Evolutionary conservation across 2,888 invertebrate genomes (phyloP).

Genomic region (Octonoba sinensis): DNA sequence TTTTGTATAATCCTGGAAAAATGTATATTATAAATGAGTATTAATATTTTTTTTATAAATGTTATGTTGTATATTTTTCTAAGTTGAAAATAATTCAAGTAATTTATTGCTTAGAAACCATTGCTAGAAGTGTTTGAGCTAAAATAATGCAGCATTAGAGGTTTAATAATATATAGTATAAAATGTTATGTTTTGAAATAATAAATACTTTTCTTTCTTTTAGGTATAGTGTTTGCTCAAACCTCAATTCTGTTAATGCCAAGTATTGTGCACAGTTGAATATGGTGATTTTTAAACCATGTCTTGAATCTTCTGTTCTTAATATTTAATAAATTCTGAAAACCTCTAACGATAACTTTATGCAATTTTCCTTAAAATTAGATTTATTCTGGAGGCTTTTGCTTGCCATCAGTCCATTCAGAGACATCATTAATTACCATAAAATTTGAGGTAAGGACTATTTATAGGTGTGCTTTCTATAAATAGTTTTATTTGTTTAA

Average conservation of each 20-base stretch:
- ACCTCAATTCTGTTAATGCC: constrained; percentile 4
- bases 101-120: background rate
- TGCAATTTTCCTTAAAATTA: background rate
- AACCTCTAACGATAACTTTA: no score
- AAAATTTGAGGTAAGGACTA: constrained; percentile 50
- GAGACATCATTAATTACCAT: constrained; percentile 51
- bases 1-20: no score
- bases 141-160: background rate
- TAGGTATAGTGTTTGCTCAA: constrained; percentile 24
- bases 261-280: constrained; percentile 24
- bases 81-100: background rate
- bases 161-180: background rate
- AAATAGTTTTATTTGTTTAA: background rate
- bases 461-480: background rate
- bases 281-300: constrained; percentile 9
- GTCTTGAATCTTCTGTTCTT: no score
- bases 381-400: constrained; percentile 51
- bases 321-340: no score
- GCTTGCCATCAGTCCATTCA: constrained; percentile 25
- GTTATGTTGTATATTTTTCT: background rate
- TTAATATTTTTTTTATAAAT: background rate
- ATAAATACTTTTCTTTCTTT: background rate
- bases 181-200: constrained; percentile 7
- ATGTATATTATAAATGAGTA: background rate
- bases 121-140: background rate